Evolutionary conservation across 2,113 vertebrate species (phyloP), one percentile per base, ranked within the genome.

Genomic region (Percina caprodes): DNA sequence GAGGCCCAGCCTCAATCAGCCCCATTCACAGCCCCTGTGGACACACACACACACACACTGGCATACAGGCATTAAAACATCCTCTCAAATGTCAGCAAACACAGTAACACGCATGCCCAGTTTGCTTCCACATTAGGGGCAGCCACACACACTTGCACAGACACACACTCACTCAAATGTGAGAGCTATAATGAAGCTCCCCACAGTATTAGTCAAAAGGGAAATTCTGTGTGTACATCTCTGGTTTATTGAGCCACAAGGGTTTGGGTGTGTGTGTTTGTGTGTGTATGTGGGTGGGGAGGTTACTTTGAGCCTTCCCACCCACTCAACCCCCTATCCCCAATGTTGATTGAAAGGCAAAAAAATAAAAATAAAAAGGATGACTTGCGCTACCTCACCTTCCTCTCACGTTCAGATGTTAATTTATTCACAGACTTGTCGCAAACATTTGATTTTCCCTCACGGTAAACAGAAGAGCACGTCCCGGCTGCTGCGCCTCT

Each of bases 1-100:
- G 93, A 88, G 90, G 88, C 88, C 88, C 65, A 15, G 58, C 80
- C 79, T 93, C 87, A 93, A 92, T 94, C 90, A 86, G 80, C 56
- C 83, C 89, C 83, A 90, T 94, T 94, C 89, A 93, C 90, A 55
- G 87, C 59, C 69, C 6, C 81, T 83, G 80, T 83, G 78, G 60
- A 63, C 59, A 87, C 83, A 86, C 84, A 84, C 74, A 85, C 69
- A 56, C 83, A 74, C 75, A 62, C 62, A 52, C 75, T 48, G 69
- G 73, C 69, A 45, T 69, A 75, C 69, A 63, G 19, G 48, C 84
- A 86, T 79, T 85, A 82, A 89, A 86, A 74, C 79, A 76, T 82
- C 74, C 80, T 85, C 87, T 89, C 77, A 80, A 79, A 88, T 88
- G 72, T 91, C 89, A 80, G 70, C 83, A 90, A 90, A 89, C 73